These are phyloP conservation scores for Myrmophylax atrothorax DNA, from an alignment of 2,113 vertebrate genomes.

Conservation along the genomic window DNA sequence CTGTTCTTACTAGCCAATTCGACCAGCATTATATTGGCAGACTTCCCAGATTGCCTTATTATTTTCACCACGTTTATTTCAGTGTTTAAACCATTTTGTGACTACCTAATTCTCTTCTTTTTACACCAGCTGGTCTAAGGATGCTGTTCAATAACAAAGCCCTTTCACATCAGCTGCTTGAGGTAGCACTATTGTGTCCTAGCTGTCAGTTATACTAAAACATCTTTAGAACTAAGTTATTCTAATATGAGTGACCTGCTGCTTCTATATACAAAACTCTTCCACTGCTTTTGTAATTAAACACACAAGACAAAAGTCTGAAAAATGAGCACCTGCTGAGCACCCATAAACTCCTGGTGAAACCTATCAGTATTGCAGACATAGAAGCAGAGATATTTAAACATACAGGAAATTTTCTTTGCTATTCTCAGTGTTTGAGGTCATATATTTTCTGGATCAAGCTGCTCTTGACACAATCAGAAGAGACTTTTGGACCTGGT, in stretches of 20 bases:
- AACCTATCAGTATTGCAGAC: not conserved
- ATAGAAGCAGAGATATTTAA: not conserved
- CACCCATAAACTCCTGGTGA: not conserved
- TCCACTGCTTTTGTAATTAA: constrained; percentile 38
- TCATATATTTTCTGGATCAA: not conserved
- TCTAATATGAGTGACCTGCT: constrained; percentile 54
- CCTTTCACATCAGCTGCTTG: constrained; percentile 30
- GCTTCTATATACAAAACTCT: constrained; percentile 46
- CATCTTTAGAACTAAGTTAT: constrained; percentile 31
- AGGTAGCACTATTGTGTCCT: constrained; percentile 4
- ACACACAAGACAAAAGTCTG: constrained; percentile 4
- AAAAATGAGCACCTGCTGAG: constrained; percentile 35
- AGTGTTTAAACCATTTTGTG: constrained; percentile 6
- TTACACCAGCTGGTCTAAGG: not conserved
- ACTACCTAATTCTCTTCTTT: constrained; percentile 7
- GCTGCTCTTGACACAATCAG: not conserved
- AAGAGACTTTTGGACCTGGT: not conserved
- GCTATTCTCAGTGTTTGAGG: not conserved
- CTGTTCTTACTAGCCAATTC: not conserved
- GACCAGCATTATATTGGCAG: constrained; percentile 14
- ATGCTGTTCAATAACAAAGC: constrained; percentile 28
- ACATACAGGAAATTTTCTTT: not conserved
- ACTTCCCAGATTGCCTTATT: constrained; percentile 20
- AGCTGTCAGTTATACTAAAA: constrained; percentile 40
- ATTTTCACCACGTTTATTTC: constrained; percentile 33